Conservation (phyloP, 2,113 vertebrate genomes). For the Scomber colias region DNA sequence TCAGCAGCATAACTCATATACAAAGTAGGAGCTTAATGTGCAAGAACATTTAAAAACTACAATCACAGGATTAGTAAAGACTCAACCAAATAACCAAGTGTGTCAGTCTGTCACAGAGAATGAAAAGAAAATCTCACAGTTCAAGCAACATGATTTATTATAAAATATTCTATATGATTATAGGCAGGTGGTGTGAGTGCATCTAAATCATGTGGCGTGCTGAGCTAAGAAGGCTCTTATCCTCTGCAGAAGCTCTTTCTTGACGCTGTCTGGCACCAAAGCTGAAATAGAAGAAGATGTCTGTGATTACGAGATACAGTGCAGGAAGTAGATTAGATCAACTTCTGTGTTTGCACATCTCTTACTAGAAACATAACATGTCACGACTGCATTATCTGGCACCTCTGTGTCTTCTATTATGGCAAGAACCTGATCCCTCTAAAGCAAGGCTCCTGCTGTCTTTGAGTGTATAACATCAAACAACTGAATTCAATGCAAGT, state of each 20-base stretch:
- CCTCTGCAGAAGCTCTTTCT: conserved; percentile 98
- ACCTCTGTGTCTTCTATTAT: neutral
- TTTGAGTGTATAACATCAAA: neutral
- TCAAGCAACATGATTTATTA: neutral
- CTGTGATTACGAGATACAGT: neutral
- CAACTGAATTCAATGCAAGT: neutral
- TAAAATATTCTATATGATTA: conserved; percentile 20
- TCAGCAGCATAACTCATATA: conserved; percentile 19
- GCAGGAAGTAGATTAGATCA: neutral
- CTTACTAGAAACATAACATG: neutral
- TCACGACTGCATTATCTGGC: neutral
- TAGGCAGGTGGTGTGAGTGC: conserved; percentile 23
- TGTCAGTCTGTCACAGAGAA: neutral
- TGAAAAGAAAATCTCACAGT: neutral
- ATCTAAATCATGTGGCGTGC: conserved; percentile 87
- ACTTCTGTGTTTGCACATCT: neutral
- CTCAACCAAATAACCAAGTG: neutral
- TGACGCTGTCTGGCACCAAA: conserved; percentile 98
- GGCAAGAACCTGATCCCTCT: neutral
- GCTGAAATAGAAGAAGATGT: conserved; percentile 83
- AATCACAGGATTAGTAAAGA: conserved; percentile 24
- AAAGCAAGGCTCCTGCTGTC: neutral
- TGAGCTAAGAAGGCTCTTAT: conserved; percentile 97
- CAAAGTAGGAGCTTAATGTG: conserved; percentile 16
- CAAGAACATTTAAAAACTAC: conserved; percentile 17